Evolutionary conservation across 2,888 invertebrate species (phyloP).

Genomic region (Hylaea fasciaria): DNA sequence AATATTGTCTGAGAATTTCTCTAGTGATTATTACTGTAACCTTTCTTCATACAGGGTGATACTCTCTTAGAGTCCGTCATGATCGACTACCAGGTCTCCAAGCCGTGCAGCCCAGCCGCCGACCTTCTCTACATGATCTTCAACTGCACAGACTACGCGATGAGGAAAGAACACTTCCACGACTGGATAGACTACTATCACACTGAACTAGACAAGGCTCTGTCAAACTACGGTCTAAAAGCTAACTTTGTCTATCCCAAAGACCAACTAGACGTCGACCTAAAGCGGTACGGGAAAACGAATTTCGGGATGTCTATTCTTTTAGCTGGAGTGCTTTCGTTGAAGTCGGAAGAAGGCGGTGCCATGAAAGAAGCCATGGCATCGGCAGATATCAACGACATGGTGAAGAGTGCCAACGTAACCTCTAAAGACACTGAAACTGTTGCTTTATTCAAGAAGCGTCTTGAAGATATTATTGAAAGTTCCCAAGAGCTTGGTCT

Average conservation of each 20-base stretch:
- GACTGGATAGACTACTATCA: conserved; percentile 54
- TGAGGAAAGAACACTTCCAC: conserved; percentile 43
- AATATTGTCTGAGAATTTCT: too few species aligned
- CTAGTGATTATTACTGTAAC: neutral
- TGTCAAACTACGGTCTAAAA: conserved; percentile 46
- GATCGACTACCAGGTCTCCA: conserved; percentile 54
- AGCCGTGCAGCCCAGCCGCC: conserved; percentile 42
- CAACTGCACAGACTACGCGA: conserved; percentile 49
- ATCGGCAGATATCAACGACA: conserved; percentile 3
- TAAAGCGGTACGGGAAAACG: conserved; percentile 45
- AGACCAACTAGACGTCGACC: conserved; percentile 49
- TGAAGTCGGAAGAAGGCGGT: conserved; percentile 44
- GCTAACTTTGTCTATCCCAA: conserved; percentile 45
- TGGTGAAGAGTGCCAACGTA: neutral
- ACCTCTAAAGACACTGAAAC: conserved; percentile 12
- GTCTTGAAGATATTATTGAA: conserved; percentile 39
- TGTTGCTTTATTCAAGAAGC: conserved; percentile 31
- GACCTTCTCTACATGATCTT: conserved; percentile 52
- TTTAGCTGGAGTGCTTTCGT: conserved; percentile 32
- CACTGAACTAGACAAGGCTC: conserved; percentile 42
- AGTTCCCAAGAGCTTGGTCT: conserved; percentile 32
- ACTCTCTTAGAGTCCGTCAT: conserved; percentile 42
- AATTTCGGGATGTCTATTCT: conserved; percentile 38
- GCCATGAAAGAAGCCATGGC: conserved; percentile 34
- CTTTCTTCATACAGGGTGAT: conserved; percentile 42